Evolutionary conservation across 2,888 invertebrate species (phyloP), one percentile per base, ranked within the genome.

Genomic region (Hipparchia semele): DNA sequence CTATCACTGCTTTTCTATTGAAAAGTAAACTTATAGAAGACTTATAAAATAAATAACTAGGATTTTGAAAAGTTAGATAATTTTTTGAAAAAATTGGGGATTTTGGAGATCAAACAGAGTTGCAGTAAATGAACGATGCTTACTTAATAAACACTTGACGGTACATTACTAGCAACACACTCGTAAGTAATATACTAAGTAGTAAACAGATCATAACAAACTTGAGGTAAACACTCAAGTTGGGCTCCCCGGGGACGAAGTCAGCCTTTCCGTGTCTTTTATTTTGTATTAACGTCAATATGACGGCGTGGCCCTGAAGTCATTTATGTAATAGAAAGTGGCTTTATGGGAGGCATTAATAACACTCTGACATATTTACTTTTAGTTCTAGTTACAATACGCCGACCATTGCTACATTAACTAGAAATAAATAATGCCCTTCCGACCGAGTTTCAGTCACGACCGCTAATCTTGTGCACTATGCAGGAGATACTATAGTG

Each of bases 281-380:
- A 75, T 72, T 74, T 68, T 56, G 68, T 68, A 73, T 76, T 74
- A 75, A 72, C 72, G 70, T 75, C 75, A 75, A 73, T 75, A 75
- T 75, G 49, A 49, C 74, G 68, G 68, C 73, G 71, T 67, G 75
- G 58, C 71, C 54, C 73, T 56, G 70, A 73, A 73, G 73, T 71
- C 68, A 76, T 76, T 74, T 73, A 65, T 69, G 64, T 76, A 70
- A 71, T 71, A 75, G 71, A 69, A 65, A 71, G 66, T 67, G 59
- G 46, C 65, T 73, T 70, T 73, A 66, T 73, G 62, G 66, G 10
- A 59, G 58, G 45, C 61, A 75, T 71, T 74, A 66, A 66, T 69
- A 66, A 68, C 64, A 10, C 61, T 23, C n/a, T 46, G 64, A 68
- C 62, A 64, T 68, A 64, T 9, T 60, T 60, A 62, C 70, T 70